These are phyloP conservation scores for Channallabes apus DNA, from an alignment of 2,797 vertebrate species.

Conservation along the genomic window DNA sequence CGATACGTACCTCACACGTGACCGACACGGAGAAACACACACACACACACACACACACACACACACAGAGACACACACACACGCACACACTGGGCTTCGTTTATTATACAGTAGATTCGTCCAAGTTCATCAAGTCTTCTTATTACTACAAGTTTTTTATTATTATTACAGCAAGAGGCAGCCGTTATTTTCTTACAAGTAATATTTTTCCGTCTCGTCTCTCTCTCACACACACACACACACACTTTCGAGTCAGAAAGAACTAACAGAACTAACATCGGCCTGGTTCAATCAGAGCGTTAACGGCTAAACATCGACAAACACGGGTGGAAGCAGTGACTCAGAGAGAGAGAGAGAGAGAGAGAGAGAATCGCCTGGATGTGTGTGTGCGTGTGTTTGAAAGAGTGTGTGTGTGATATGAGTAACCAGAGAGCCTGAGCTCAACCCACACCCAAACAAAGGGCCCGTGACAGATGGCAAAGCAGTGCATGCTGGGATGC, in stretches of 20 bases:
- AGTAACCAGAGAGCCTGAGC: constrained; percentile 56
- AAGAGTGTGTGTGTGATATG: constrained; percentile 40
- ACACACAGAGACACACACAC: no score
- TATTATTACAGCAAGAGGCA: background rate
- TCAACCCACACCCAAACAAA: constrained; percentile 61
- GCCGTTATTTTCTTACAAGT: background rate
- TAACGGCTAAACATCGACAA: constrained; percentile 6
- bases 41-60: no score
- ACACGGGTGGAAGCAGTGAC: constrained; percentile 16
- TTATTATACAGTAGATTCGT: no score
- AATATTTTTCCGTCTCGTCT: background rate
- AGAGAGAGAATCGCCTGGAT: background rate
- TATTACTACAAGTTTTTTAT: background rate
- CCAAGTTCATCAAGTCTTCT: no score
- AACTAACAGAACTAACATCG: constrained; percentile 10
- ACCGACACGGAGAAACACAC: no score
- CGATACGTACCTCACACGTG: no score
- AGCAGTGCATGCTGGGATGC: constrained; percentile 74
- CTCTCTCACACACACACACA: constrained; percentile 2
- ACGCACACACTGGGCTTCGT: no score
- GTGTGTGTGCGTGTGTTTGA: constrained; percentile 21
- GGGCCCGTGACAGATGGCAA: constrained; percentile 78
- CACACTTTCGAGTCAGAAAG: background rate
- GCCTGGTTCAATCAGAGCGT: constrained; percentile 12
- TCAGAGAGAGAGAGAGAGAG: constrained; percentile 17